Evolutionary conservation across 2,113 vertebrate species (phyloP), one percentile per base, ranked within the genome.

Genomic region (Nerophis lumbriciformis): DNA sequence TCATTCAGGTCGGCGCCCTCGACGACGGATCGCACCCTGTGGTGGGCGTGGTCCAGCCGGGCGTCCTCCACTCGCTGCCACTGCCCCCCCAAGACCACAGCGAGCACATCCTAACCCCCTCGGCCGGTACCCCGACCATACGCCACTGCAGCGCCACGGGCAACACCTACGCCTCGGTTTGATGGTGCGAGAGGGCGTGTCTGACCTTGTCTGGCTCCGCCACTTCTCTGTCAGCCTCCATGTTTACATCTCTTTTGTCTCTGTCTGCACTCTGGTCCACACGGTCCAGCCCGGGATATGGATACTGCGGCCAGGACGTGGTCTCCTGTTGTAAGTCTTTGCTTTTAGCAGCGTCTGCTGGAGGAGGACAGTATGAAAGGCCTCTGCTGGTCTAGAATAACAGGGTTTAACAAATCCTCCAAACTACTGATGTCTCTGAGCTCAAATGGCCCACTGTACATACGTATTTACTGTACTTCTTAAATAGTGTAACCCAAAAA

Each of bases 151-250:
- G 88, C 81, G 69, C 88, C 72, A 83, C 89, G 4, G 90, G 89
- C 71, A 92, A 90, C 83, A 90, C 87, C 13, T 91, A 91, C 51
- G 87, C 90, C 80, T 90, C 91, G 0, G 91, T 92, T 67, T 91
- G 87, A 91, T 12, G 45, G 13, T 4, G 45, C 60, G 67, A n/a
- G 59, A 38, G 61, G 68, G 53, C 70, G 36, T 9, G 19, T 62
- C 65, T 13, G 1, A 62, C 63, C 19, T 36, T 13, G 56, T 45
- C 64, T 49, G 63, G 61, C 65, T 73, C 64, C 64, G 61, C 61
- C 66, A 63, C 80, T 78, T 69, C 70, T 76, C 77, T 57, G 48
- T 78, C 51, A 78, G 72, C 82, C 67, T 76, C 16, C 49, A 59
- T 78, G 72, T 81, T 48, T 74, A 61, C 38, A 59, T 79, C 73